These are phyloP conservation scores for Apostichopus japonicus DNA, from an alignment of 35 echinoderm and acorn worm genomes.

Conservation along the genomic window DNA sequence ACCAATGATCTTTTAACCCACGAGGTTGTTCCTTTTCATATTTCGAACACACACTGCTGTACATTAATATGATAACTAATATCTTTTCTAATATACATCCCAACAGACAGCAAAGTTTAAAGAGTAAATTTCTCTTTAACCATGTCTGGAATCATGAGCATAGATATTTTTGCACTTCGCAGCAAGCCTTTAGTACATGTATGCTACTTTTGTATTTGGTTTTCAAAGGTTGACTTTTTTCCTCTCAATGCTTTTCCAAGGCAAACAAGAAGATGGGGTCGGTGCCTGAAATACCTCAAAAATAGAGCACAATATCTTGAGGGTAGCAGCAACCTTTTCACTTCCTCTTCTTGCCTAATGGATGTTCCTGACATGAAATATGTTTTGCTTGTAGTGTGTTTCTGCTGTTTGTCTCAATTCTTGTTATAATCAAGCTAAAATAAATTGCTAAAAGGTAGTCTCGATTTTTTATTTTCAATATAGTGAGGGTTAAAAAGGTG, in stretches of 20 bases:
- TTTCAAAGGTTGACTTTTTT: background rate
- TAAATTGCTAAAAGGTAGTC: background rate
- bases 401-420: background rate
- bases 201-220: no score
- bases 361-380: background rate
- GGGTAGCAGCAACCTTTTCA: background rate
- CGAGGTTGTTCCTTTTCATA: no score
- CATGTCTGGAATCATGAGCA: no score
- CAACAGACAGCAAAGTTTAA: no score
- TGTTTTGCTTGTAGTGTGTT: background rate
- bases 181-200: no score
- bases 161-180: no score
- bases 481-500: constrained; percentile 36
- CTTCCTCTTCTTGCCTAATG: background rate
- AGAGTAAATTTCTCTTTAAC: no score
- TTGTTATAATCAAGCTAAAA: background rate
- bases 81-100: no score
- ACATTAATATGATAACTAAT: no score
- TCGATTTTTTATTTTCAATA: background rate
- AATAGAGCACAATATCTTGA: background rate
- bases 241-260: background rate
- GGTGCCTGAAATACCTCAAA: background rate
- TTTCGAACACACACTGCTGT: no score
- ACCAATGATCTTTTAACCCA: no score
- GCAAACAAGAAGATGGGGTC: background rate